Conservation (phyloP, 2,888 invertebrate species). For the Ichneumon xanthorius region DNA sequence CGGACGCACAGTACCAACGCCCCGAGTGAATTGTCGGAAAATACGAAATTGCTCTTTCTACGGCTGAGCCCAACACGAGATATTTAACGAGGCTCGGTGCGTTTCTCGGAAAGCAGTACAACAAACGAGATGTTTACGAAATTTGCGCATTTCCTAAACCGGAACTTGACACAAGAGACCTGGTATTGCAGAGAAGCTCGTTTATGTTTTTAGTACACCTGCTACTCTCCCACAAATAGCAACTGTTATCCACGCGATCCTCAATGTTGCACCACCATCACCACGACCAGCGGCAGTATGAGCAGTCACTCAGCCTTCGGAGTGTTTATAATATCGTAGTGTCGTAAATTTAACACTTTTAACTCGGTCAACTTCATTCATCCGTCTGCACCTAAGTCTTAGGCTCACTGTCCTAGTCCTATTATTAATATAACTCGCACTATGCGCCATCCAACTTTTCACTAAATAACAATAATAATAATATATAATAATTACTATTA, state of each 20-base stretch:
- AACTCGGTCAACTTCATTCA: constrained; percentile 49
- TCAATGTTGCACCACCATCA: neutral
- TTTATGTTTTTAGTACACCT: constrained; percentile 44
- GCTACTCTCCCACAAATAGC: constrained; percentile 52
- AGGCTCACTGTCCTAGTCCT: neutral
- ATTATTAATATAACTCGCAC: neutral
- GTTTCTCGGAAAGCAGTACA: neutral
- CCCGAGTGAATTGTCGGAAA: constrained; percentile 11
- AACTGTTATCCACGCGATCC: constrained; percentile 21
- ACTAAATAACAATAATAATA: neutral
- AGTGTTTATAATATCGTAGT: constrained; percentile 46
- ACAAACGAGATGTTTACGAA: neutral
- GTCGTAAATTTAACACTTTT: constrained; percentile 39
- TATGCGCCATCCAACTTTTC: no score
- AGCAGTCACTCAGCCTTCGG: constrained; percentile 28
- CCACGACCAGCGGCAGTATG: constrained; percentile 5
- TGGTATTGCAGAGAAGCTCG: constrained; percentile 15
- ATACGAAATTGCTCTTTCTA: constrained; percentile 22
- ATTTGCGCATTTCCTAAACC: constrained; percentile 30
- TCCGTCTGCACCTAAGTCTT: neutral
- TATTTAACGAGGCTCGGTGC: neutral
- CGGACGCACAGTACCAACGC: neutral
- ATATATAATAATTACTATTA: neutral
- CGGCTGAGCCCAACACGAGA: neutral
- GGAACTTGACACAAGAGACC: constrained; percentile 27